A percentile compares a stretch with the other conserved stretches of the same genome.
Conservation (phyloP, 92 coral and sea anemone genomes). For the Porites rus region DNA sequence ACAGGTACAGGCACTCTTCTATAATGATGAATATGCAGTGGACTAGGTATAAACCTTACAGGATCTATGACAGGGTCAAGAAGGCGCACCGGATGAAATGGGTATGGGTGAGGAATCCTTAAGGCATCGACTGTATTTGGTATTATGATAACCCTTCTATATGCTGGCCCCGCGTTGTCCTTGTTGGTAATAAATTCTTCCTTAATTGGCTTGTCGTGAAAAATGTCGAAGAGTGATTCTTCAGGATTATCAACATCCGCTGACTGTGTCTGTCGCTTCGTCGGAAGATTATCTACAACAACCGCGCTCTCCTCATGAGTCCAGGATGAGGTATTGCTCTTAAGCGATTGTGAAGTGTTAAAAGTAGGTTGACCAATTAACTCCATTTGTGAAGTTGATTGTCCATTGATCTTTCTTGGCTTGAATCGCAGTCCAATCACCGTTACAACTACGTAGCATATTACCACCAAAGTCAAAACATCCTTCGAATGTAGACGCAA, state of each 20-base stretch:
- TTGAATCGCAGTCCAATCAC: not conserved
- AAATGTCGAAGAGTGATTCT: not conserved
- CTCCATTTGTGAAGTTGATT: not conserved
- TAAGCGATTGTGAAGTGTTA: not conserved
- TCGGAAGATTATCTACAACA: constrained; percentile 2
- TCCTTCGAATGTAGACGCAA: constrained; percentile 3
- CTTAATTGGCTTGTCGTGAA: not conserved
- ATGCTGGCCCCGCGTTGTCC: not conserved
- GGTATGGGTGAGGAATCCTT: constrained; percentile 63
- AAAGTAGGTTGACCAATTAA: not conserved
- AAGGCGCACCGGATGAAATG: constrained; percentile 39
- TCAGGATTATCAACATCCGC: constrained; percentile 3
- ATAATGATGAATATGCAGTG: constrained; percentile 48
- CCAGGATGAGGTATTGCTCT: constrained; percentile 9
- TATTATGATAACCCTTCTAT: constrained; percentile 31
- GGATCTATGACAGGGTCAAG: constrained; percentile 7
- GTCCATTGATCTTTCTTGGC: not conserved
- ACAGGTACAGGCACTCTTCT: constrained; percentile 53
- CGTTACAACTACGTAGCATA: not conserved
- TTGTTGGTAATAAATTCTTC: not conserved
- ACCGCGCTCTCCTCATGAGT: not conserved
- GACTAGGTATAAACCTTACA: constrained; percentile 36
- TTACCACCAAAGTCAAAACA: constrained; percentile 4
- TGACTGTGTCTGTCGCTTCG: constrained; percentile 22
- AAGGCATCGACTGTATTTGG: constrained; percentile 19